These are phyloP conservation scores for Drosophila bocki DNA, from an alignment of 1,140 invertebrate genomes.

Conservation along the genomic window DNA sequence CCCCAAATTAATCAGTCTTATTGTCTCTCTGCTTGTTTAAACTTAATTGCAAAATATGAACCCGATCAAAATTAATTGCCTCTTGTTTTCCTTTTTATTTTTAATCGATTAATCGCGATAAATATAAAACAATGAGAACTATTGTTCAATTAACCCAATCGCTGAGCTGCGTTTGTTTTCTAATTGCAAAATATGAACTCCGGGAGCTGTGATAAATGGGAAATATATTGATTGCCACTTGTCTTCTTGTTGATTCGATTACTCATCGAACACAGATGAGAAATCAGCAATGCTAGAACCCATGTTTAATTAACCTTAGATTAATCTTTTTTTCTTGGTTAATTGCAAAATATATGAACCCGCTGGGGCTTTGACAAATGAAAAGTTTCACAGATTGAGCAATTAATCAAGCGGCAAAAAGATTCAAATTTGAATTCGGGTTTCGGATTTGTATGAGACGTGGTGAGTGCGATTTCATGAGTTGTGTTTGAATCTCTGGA, in stretches of 20 bases:
- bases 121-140: neutral
- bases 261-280: neutral
- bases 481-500: neutral
- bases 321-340: neutral
- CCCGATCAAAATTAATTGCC: conserved; percentile 8
- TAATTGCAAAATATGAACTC: conserved; percentile 3
- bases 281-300: neutral
- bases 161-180: no score
- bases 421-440: conserved; percentile 16
- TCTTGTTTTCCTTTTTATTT: neutral
- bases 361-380: conserved; percentile 10
- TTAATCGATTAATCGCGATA: no score
- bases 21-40: neutral
- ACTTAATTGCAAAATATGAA: conserved; percentile 9
- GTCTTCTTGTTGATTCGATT: conserved; percentile 12
- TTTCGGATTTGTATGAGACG: neutral
- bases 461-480: conserved; percentile 18
- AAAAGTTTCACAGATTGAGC: conserved; percentile 14
- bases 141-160: neutral
- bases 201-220: neutral
- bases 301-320: conserved; percentile 8
- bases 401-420: conserved; percentile 24
- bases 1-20: conserved; percentile 1
- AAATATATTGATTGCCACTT: conserved; percentile 13
- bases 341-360: conserved; percentile 22